A percentile compares a stretch with the other conserved stretches of the same genome.
phyloP scores from a whole-genome alignment of 1,140 invertebrate species.

The Sesamia nonagrioides region DNA sequence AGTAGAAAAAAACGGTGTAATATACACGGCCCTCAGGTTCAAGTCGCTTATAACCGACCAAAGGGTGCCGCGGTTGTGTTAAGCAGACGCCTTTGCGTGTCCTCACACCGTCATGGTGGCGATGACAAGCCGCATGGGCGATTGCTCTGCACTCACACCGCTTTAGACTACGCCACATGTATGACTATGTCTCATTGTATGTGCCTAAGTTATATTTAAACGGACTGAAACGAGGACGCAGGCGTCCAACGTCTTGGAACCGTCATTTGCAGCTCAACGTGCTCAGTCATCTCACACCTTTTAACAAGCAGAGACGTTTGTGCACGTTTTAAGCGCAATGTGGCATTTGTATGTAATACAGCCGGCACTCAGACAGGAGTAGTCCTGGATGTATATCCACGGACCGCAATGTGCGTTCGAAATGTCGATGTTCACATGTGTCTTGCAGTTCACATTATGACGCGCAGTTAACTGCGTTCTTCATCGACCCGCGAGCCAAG shows the following conservation, averaged over 20 bases:
- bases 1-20: not conserved
- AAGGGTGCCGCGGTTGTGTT: not conserved
- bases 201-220: conserved; percentile 42
- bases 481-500: conserved; percentile 84
- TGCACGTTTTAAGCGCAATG: conserved; percentile 53
- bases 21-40: not conserved
- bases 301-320: not conserved
- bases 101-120: not conserved
- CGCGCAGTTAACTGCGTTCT: conserved; percentile 94
- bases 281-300: not conserved
- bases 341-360: conserved; percentile 59
- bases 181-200: not conserved
- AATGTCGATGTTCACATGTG: conserved; percentile 93
- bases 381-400: conserved; percentile 70
- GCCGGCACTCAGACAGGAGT: conserved; percentile 87
- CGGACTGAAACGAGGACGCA: conserved; percentile 16
- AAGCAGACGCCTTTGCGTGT: not conserved
- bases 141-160: not conserved
- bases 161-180: not conserved
- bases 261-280: conserved; percentile 33
- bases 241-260: conserved; percentile 24
- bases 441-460: conserved; percentile 94
- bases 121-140: not conserved
- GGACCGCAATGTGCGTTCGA: conserved; percentile 91
- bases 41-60: not conserved